Evolutionary conservation across 1,140 invertebrate genomes (phyloP).

Genomic region (Rhysida immarginata): DNA sequence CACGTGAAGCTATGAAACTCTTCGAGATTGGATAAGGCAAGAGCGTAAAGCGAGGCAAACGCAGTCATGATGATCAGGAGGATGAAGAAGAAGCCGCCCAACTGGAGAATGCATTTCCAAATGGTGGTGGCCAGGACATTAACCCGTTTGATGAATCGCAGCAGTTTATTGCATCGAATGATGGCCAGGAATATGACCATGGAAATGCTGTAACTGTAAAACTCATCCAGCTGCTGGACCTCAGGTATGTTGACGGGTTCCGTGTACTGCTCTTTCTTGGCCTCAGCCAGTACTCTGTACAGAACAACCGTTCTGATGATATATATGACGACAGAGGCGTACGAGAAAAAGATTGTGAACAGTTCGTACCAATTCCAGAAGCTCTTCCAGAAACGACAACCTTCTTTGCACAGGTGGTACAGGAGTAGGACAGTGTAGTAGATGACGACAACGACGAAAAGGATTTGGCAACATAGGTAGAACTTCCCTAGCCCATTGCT

Average conservation of each 20-base stretch:
- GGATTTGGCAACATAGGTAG: conserved; percentile 27
- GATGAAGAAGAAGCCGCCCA: conserved; percentile 26
- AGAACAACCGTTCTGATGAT: conserved; percentile 28
- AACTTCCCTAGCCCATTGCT: conserved; percentile 24
- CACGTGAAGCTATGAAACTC: no score
- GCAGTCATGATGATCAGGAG: conserved; percentile 36
- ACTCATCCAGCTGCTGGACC: no score
- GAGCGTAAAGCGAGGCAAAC: conserved; percentile 30
- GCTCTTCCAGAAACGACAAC: conserved; percentile 25
- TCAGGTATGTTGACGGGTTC: no score
- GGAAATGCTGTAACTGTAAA: conserved; percentile 33
- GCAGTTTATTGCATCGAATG: conserved; percentile 36
- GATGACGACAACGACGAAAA: conserved; percentile 32
- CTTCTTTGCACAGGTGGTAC: conserved; percentile 18
- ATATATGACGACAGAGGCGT: conserved; percentile 29
- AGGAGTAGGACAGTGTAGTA: conserved; percentile 35
- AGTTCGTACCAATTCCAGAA: conserved; percentile 35
- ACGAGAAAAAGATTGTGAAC: conserved; percentile 29
- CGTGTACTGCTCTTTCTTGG: conserved; percentile 33
- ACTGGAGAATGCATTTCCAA: conserved; percentile 26
- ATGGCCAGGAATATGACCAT: conserved; percentile 35
- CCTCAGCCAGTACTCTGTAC: conserved; percentile 25
- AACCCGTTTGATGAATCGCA: conserved; percentile 38
- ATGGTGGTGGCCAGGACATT: conserved; percentile 28
- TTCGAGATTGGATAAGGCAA: conserved; percentile 34